Percentiles rank a stretch among this genome's conserved stretches.
These are phyloP conservation scores for Cryptoblepharus egeriae DNA, from an alignment of 2,797 vertebrate species.

Conservation along the genomic window DNA sequence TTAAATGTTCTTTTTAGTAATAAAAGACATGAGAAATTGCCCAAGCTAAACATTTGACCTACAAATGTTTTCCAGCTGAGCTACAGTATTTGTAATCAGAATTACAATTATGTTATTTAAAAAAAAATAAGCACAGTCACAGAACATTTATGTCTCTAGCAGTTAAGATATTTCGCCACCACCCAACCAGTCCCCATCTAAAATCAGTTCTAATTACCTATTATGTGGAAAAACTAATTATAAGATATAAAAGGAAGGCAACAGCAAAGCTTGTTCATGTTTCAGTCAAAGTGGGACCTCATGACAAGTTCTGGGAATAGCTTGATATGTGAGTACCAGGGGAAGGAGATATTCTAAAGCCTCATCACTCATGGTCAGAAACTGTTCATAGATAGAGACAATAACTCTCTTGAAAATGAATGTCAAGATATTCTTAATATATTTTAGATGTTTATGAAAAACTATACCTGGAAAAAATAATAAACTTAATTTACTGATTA, in stretches of 20 bases:
- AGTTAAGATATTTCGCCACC: conserved; percentile 41
- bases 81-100: conserved; percentile 58
- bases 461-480: too few relatives aligned
- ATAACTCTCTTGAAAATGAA: conserved; percentile 12
- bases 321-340: background rate
- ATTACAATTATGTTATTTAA: conserved; percentile 58
- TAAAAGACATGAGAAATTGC: conserved; percentile 43
- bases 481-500: too few relatives aligned
- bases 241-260: conserved; percentile 33
- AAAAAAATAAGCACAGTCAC: conserved; percentile 61
- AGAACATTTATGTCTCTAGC: conserved; percentile 50
- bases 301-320: conserved; percentile 47
- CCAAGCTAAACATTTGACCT: conserved; percentile 64
- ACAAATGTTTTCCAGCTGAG: conserved; percentile 65
- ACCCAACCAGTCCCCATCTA: conserved; percentile 55
- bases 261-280: conserved; percentile 37
- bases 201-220: conserved; percentile 56
- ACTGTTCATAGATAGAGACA: too few relatives aligned
- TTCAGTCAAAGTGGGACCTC: conserved; percentile 43
- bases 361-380: conserved; percentile 53
- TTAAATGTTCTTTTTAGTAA: conserved; percentile 31
- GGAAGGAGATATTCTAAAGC: conserved; percentile 31
- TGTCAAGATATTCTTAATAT: background rate
- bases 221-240: conserved; percentile 57
- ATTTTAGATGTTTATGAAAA: too few relatives aligned